Evolutionary conservation across 1,140 invertebrate genomes (phyloP), one percentile per base, ranked within the genome.

Genomic region (Pseudomyrmex cubaensis): DNA sequence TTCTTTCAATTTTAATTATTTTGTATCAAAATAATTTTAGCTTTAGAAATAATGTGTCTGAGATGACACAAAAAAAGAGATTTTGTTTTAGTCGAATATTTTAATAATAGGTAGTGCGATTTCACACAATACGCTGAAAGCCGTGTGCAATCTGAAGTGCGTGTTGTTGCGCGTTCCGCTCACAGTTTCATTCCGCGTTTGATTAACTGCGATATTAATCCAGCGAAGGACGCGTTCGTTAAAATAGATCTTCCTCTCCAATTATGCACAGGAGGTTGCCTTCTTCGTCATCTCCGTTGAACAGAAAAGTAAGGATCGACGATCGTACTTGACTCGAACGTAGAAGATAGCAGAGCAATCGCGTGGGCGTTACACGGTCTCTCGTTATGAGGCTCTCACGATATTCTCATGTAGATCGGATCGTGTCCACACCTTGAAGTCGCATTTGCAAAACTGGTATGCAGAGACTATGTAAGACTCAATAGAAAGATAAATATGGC

Each of bases 341-440:
- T 73, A 62, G 85, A 73, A 89, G 90, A 91, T 90, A 91, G 86
- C 89, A 61, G 90, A 90, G 86, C 87, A 88, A 91, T 92, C 88
- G 89, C 84, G 91, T 92, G 89, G 91, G 91, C 90, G 91, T 91
- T 88, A 92, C 91, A 92, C 84, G 89, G 85, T 89, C 88, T 87
- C 90, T 91, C 90, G 90, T 92, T 91, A 92, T 91, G 90, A 75
- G 80, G 67, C n/a, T 73, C 77, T 85, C 59, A 80, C 82, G 78
- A 88, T 91, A 88, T 91, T 92, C 85, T 91, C 88, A 86, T 91
- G 88, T 90, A 91, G 87, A 92, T 91, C 88, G 84, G 35, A 25
- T 50, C 63, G 87, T 91, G 90, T 91, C 87, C 86, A 78, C 90
- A 91, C 90, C 89, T 91, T 74, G 63, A 54, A 63, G 69, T 63